These are phyloP conservation scores for Trypoxylus dichotomus DNA, from an alignment of 1,140 invertebrate genomes.

Conservation along the genomic window DNA sequence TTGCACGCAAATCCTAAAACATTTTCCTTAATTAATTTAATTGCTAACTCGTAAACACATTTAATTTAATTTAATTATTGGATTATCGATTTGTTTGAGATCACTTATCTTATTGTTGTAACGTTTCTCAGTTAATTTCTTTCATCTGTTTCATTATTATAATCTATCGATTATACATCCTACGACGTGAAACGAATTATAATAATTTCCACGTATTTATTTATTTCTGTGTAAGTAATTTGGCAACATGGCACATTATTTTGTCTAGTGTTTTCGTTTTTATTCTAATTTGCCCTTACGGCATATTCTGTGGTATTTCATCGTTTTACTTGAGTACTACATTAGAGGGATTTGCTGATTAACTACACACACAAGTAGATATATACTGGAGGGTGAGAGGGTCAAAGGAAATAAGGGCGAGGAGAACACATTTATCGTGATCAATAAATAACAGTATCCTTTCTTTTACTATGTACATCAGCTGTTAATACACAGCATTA, in stretches of 20 bases:
- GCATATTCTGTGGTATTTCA: background rate
- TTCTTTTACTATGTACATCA: slow-evolving; percentile 14
- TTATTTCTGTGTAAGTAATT: slow-evolving; percentile 11
- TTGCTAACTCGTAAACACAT: too few relatives aligned
- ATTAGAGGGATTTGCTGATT: background rate
- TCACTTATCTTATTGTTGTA: background rate
- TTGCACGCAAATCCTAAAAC: too few relatives aligned
- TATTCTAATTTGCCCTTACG: background rate
- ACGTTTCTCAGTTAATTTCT: too few relatives aligned
- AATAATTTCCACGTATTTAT: background rate
- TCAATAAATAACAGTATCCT: slow-evolving; percentile 28
- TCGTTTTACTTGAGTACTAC: background rate
- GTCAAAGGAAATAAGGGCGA: background rate
- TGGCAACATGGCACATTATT: slow-evolving; percentile 27
- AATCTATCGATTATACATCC: background rate
- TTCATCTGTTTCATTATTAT: background rate
- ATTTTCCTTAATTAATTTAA: too few relatives aligned
- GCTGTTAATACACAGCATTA: slow-evolving; percentile 8
- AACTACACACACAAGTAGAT: slow-evolving; percentile 12
- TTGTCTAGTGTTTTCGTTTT: too few relatives aligned
- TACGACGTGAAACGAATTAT: background rate
- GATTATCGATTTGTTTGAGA: background rate
- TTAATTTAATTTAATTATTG: background rate
- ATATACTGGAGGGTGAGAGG: background rate
- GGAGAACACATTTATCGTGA: background rate